Evolutionary conservation across 2,113 vertebrate genomes (phyloP).

Genomic region (Jaculus jaculus): DNA sequence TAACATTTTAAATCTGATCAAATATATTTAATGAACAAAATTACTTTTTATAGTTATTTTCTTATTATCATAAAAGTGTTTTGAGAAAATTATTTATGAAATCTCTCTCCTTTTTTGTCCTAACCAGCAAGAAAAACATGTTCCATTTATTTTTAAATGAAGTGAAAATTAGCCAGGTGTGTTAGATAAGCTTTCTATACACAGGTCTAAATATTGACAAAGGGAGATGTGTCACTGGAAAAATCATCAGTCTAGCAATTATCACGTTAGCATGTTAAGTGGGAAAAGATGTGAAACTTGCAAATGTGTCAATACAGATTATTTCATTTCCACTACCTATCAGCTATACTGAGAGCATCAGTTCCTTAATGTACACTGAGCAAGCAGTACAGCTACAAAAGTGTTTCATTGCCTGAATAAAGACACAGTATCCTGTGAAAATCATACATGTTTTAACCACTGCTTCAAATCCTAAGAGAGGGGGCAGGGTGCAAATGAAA

Average conservation of each 20-base stretch:
- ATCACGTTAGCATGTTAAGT: slow-evolving; percentile 90
- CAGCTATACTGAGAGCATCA: slow-evolving; percentile 86
- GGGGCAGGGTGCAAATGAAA: background rate
- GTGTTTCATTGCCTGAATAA: slow-evolving; percentile 62
- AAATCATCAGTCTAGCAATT: slow-evolving; percentile 90
- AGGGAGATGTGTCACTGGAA: slow-evolving; percentile 88
- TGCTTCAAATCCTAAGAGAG: slow-evolving; percentile 34
- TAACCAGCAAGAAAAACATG: slow-evolving; percentile 86
- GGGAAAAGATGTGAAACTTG: slow-evolving; percentile 88
- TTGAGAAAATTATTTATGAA: slow-evolving; percentile 83
- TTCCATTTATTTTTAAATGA: slow-evolving; percentile 90
- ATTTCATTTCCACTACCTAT: slow-evolving; percentile 88
- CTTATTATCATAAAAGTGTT: slow-evolving; percentile 73
- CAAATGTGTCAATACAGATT: slow-evolving; percentile 90
- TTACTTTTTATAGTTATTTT: slow-evolving; percentile 72
- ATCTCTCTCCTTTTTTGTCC: slow-evolving; percentile 68
- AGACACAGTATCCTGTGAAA: slow-evolving; percentile 63
- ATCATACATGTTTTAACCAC: slow-evolving; percentile 13
- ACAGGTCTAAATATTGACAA: slow-evolving; percentile 92
- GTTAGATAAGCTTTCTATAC: slow-evolving; percentile 90
- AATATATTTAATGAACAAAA: slow-evolving; percentile 71
- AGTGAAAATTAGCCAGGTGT: slow-evolving; percentile 90
- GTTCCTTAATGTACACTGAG: slow-evolving; percentile 78
- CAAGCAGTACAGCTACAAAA: slow-evolving; percentile 74
- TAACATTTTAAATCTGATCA: slow-evolving; percentile 63